Conservation (phyloP, 2,113 vertebrate species). For the Melospiza melodia region DNA sequence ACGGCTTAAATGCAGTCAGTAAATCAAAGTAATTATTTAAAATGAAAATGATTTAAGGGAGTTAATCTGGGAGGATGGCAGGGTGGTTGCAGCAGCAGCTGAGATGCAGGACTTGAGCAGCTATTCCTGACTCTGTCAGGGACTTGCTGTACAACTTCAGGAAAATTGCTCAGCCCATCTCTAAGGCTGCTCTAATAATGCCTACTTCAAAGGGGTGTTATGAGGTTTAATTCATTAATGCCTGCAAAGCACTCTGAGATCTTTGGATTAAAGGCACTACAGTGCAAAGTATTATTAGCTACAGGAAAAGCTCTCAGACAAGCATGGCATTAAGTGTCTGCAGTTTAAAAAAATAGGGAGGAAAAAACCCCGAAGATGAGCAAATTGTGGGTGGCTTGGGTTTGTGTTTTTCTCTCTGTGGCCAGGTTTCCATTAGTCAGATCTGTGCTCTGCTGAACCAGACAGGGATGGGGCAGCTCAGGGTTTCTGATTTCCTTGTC, state of each 20-base stretch:
- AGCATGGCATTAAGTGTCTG: slow-evolving; percentile 37
- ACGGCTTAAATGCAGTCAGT: slow-evolving; percentile 56
- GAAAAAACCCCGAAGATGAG: background rate
- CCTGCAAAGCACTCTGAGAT: slow-evolving; percentile 62
- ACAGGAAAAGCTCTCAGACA: slow-evolving; percentile 54
- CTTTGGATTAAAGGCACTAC: slow-evolving; percentile 62
- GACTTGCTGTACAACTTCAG: slow-evolving; percentile 52
- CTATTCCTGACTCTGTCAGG: slow-evolving; percentile 48
- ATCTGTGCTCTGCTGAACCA: background rate
- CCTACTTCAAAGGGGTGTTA: slow-evolving; percentile 67
- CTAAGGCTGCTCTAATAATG: slow-evolving; percentile 57
- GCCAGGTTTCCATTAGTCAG: background rate
- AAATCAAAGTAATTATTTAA: slow-evolving; percentile 71
- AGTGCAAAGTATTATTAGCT: slow-evolving; percentile 53
- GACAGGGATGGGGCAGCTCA: background rate
- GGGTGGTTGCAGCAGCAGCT: background rate
- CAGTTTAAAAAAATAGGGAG: background rate
- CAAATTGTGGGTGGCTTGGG: background rate
- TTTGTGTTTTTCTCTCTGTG: background rate
- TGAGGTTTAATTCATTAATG: slow-evolving; percentile 67
- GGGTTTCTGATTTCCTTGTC: background rate
- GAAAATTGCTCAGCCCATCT: slow-evolving; percentile 57
- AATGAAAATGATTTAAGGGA: slow-evolving; percentile 59
- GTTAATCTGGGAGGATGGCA: background rate
- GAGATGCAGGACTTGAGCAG: background rate